Base-by-base conservation (phyloP, 2,113 vertebrate genomes). In the Melanostigma gelatinosum region DNA sequence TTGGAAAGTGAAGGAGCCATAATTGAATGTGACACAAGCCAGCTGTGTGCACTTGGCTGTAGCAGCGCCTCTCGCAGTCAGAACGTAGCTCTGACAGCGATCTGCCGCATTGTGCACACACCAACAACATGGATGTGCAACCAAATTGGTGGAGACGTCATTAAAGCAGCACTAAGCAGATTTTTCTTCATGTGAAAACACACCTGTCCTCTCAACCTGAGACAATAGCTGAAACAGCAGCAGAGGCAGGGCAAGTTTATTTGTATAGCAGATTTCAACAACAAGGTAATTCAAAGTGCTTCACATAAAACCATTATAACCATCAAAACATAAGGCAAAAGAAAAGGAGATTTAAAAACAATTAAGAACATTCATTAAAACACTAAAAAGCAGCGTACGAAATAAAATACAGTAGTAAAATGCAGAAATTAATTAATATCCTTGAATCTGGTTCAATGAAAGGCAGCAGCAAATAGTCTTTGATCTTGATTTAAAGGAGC, bases 21-120 rank as follows among this genome's bases (percentile, higher is more conserved):
- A 92, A 93, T 93, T 91, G 88, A 91, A 86, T 86, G 83, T 92
- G 93, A 93, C 93, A 88, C 82, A 62, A 83, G 82, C 88, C 90
- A 91, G 92, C 93, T 91, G 89, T 88, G 89, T 85, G 87, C 81
- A 85, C 83, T 86, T 85, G 88, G 87, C 91, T 84, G 87, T 85
- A 84, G 78, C 85, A 83, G 82, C 48, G 16, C 75, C 73, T 81
- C 87, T 91, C 60, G 4, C 84, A 82, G 79, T 87, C 77, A 80
- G 69, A 90, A 84, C 60, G 62, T 64, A 76, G 76, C 85, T 81
- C 85, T 87, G 89, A 91, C 87, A 89, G 78, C 57, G 66, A 87
- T 92, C 82, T 68, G 76, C 82, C 10, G 46, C 71, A 77, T 67
- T 67, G 68, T 80, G 81, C 84, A 82, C 82, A 73, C 70, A 55